Conservation (phyloP, 2,113 vertebrate genomes). For the Dicentrarchus labrax region DNA sequence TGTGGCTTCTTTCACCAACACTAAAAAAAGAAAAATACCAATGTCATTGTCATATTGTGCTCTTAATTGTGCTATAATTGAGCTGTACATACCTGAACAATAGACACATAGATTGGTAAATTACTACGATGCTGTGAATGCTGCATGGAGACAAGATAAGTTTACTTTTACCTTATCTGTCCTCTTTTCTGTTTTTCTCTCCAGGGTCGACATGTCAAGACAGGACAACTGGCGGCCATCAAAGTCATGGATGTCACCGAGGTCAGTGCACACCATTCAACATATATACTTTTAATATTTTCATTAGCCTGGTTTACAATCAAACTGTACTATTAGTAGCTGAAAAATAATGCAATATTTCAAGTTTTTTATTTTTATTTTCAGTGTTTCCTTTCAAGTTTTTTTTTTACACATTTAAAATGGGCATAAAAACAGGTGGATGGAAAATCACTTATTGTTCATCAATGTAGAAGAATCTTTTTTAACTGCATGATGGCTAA, state of each 20-base stretch:
- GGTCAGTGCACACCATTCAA: slow-evolving; percentile 82
- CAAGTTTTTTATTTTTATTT: background rate
- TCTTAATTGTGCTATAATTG: background rate
- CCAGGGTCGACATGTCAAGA: slow-evolving; percentile 99
- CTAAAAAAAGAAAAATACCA: background rate
- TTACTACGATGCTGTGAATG: background rate
- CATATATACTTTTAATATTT: background rate
- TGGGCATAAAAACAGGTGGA: no score
- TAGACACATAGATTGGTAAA: background rate
- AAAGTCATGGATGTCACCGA: slow-evolving; percentile 99
- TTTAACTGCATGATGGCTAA: background rate
- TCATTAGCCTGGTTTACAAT: no score
- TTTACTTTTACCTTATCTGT: slow-evolving; percentile 19
- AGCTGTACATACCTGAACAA: background rate
- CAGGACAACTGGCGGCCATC: slow-evolving; percentile 97
- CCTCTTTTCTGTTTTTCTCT: slow-evolving; percentile 59
- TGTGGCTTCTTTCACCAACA: background rate
- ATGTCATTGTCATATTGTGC: background rate
- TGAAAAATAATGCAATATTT: no score
- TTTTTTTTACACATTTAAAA: background rate
- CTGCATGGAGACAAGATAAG: background rate
- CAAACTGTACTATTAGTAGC: no score
- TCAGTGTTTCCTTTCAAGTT: background rate
- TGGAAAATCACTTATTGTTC: background rate
- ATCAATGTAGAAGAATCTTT: no score